Evolutionary conservation across 2,888 invertebrate species (phyloP), one percentile per base, ranked within the genome.

Genomic region (Andrena bucephala): DNA sequence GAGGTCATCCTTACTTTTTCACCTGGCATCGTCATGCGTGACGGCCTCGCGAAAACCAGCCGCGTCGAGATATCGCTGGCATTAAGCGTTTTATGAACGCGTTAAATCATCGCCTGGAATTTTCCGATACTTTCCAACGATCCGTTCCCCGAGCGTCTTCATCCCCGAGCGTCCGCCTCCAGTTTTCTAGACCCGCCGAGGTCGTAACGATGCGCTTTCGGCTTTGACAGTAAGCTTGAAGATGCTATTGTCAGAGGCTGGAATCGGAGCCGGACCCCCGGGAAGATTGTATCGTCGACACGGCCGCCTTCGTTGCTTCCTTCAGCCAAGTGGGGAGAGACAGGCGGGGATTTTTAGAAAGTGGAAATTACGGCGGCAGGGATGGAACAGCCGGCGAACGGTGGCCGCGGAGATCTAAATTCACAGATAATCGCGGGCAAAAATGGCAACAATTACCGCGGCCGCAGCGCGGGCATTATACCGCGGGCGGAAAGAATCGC

Each of bases 1-100:
- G 79, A 82, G 85, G 87, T 85, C 85, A 68, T 59, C 63, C 52
- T 13, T 60, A 10, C 54, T 84, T 70, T 76, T 76, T 57, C 73
- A 10, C 50, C 13, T 2, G 13, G 50, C 31, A 29, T 29, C 79
- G 74, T 70, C 78, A 85, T 54, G 81, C 86, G 60, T 85, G 81
- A 84, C 76, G 83, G 60, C 36, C 60, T 54, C 72, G 68, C 5
- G 76, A 70, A 81, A 71, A 73, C 27, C 62, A 10, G 50, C 50
- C 67, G 50, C 60, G 24, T 7, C 2, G 29, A 68, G 31, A 20
- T 31, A 54, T 48, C 16, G 24, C 33, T 29, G 10, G 29, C 31
- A 6, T 8, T 42, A 8, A 36, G 57, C 20, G 8, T 62, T 68
- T 68, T 57, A 74, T 68, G 27, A 16, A 24, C 57, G 65, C 13